These are phyloP conservation scores for Apodemia zela DNA, from an alignment of 2,888 invertebrate species.

Conservation along the genomic window DNA sequence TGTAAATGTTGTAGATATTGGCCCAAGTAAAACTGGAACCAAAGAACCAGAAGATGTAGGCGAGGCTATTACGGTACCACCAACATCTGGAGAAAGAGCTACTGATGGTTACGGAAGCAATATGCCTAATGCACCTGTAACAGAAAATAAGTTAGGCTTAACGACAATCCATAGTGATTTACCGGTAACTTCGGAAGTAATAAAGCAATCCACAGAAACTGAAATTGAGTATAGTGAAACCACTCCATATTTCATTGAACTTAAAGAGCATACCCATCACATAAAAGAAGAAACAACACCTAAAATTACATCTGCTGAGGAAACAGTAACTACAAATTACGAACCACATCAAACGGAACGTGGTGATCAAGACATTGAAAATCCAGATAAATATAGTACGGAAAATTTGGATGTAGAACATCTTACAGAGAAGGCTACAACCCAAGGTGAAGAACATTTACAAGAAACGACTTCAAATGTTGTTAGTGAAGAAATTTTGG, in stretches of 20 bases:
- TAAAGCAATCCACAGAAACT: conserved; percentile 25
- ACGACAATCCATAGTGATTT: conserved; percentile 15
- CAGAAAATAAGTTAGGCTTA: neutral
- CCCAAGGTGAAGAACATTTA: neutral
- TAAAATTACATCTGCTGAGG: conserved; percentile 31
- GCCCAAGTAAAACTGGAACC: neutral
- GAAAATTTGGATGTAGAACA: neutral
- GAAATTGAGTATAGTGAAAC: conserved; percentile 34
- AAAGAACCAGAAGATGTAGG: neutral
- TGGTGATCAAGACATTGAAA: conserved; percentile 35
- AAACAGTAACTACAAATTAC: conserved; percentile 29
- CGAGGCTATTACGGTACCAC: neutral
- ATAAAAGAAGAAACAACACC: conserved; percentile 39
- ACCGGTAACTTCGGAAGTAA: conserved; percentile 9
- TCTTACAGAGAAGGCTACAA: neutral
- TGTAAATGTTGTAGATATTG: neutral
- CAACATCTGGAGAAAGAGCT: neutral
- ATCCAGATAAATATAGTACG: conserved; percentile 17
- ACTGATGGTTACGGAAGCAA: neutral
- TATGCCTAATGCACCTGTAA: neutral
- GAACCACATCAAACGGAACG: conserved; percentile 34
- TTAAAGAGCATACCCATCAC: conserved; percentile 57
- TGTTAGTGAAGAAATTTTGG: neutral
- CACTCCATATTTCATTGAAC: conserved; percentile 52
- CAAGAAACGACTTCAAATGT: neutral